phyloP scores from a whole-genome alignment of 2,113 vertebrate species.

The Girardinichthys multiradiatus region DNA sequence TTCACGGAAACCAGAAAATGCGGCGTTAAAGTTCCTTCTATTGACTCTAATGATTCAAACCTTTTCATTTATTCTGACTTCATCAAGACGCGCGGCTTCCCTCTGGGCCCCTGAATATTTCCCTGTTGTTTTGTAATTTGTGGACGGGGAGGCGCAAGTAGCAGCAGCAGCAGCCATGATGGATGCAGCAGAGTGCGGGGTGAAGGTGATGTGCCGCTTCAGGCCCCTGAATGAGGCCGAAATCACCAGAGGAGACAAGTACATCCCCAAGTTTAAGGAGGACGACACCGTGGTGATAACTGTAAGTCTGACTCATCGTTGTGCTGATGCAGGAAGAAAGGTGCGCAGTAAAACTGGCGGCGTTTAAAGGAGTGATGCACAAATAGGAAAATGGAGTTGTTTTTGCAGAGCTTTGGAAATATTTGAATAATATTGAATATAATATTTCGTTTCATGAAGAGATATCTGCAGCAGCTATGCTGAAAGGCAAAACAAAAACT shows the following conservation, averaged over 20 bases:
- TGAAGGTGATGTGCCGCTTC: slow-evolving; percentile 94
- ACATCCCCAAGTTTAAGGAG: slow-evolving; percentile 93
- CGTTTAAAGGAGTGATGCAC: no score
- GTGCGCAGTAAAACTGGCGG: slow-evolving; percentile 18
- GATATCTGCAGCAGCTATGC: not conserved
- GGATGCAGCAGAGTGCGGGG: slow-evolving; percentile 92
- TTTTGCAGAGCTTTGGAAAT: not conserved
- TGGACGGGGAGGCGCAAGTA: not conserved
- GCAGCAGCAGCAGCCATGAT: slow-evolving; percentile 75
- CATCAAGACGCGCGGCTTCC: no score
- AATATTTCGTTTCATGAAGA: not conserved
- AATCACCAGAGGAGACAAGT: slow-evolving; percentile 88
- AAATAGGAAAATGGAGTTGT: no score
- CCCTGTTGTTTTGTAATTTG: not conserved
- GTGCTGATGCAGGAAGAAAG: slow-evolving; percentile 20
- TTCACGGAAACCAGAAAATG: not conserved
- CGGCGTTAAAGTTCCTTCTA: no score
- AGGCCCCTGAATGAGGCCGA: slow-evolving; percentile 92
- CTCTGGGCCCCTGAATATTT: not conserved
- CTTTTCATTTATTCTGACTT: not conserved
- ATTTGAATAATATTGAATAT: not conserved
- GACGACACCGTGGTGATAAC: slow-evolving; percentile 90
- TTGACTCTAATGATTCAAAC: not conserved
- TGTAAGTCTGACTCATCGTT: slow-evolving; percentile 70
- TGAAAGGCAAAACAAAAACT: no score